Percentiles rank a stretch among this genome's conserved stretches.
Evolutionary conservation across 2,113 vertebrate species (phyloP).

Genomic region (Strix uralensis): DNA sequence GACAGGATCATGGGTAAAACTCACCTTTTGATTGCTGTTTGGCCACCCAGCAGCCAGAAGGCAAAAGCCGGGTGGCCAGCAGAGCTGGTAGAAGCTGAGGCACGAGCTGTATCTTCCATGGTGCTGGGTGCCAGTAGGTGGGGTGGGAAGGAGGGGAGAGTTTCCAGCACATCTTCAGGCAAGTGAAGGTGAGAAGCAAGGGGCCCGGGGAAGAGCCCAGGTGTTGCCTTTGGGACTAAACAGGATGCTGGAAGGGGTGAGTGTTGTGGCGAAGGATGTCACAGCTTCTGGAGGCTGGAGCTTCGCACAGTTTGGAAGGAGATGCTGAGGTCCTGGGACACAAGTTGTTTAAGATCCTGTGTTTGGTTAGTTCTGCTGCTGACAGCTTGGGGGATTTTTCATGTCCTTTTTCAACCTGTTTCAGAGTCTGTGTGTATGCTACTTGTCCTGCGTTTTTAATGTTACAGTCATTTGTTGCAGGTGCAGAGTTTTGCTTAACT

Average conservation of each 20-base stretch:
- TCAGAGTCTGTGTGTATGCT: background rate
- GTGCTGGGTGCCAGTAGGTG: background rate
- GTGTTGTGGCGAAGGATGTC: background rate
- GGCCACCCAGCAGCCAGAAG: background rate
- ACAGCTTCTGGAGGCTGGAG: background rate
- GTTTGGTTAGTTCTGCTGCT: background rate
- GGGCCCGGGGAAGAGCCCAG: background rate
- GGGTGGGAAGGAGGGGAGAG: background rate
- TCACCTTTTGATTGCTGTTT: background rate
- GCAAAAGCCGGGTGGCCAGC: accelerated
- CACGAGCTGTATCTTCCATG: accelerated
- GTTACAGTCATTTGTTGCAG: background rate
- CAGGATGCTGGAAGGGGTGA: background rate
- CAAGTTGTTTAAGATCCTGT: background rate
- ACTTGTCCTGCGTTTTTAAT: background rate
- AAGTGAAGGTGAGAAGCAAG: background rate
- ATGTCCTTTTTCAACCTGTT: background rate
- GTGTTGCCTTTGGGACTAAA: background rate
- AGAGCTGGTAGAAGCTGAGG: background rate
- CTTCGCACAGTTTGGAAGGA: background rate
- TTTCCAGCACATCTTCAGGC: background rate
- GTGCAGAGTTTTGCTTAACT: background rate
- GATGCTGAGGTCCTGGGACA: background rate
- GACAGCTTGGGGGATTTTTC: background rate
- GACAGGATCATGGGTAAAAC: background rate